phyloP scores from a whole-genome alignment of 1,140 invertebrate species.

The Hyles vespertilio region DNA sequence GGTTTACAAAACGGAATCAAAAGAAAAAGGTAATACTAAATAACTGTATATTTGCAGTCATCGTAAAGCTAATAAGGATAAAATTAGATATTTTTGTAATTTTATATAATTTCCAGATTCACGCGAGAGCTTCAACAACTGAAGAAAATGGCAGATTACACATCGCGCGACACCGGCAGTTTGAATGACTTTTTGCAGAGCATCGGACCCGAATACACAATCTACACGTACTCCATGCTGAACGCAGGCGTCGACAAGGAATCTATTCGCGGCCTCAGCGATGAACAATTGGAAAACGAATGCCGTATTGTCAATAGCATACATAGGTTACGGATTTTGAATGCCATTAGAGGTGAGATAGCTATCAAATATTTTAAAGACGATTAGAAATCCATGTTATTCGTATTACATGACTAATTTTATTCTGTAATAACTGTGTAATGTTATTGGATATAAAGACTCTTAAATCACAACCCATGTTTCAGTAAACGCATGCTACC shows the following conservation, averaged over 20 bases:
- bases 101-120: slow-evolving; percentile 80
- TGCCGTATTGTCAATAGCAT: slow-evolving; percentile 96
- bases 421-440: too few relatives aligned
- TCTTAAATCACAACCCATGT: too few relatives aligned
- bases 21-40: slow-evolving; percentile 81
- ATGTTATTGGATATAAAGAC: too few relatives aligned
- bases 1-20: slow-evolving; percentile 95
- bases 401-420: too few relatives aligned
- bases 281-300: slow-evolving; percentile 93
- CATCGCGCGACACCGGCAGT: slow-evolving; percentile 93
- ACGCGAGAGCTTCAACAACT: slow-evolving; percentile 94
- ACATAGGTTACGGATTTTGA: slow-evolving; percentile 92
- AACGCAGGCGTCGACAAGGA: slow-evolving; percentile 95
- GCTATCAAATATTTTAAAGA: not conserved
- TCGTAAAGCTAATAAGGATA: too few relatives aligned
- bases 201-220: slow-evolving; percentile 93
- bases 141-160: slow-evolving; percentile 98
- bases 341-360: slow-evolving; percentile 87
- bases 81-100: too few relatives aligned
- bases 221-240: slow-evolving; percentile 98
- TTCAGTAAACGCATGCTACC: too few relatives aligned
- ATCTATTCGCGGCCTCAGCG: slow-evolving; percentile 86
- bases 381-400: too few relatives aligned
- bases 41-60: slow-evolving; percentile 3
- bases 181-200: slow-evolving; percentile 93